Percentiles rank a stretch among this genome's conserved stretches.
Evolutionary conservation across 2,797 vertebrate species (phyloP).

Genomic region (Onychomys torridus): DNA sequence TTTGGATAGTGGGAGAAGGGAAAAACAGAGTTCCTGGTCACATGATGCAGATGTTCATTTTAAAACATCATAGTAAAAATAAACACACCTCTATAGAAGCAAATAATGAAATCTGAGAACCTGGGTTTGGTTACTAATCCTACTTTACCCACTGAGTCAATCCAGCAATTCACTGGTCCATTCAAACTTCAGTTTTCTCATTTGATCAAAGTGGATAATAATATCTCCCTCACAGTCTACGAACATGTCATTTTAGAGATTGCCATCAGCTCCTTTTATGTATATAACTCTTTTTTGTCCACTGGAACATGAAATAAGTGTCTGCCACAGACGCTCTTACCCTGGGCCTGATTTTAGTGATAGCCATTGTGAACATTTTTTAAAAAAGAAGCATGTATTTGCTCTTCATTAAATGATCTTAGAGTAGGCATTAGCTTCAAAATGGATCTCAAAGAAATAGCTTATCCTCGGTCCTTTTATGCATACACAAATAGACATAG

Average conservation of each 20-base stretch:
- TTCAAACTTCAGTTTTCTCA: background rate
- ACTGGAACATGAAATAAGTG: background rate
- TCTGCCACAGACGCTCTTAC: background rate
- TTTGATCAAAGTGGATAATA: background rate
- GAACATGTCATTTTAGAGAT: background rate
- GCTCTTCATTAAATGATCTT: background rate
- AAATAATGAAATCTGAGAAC: background rate
- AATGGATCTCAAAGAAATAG: background rate
- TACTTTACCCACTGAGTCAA: background rate
- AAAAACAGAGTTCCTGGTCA: background rate
- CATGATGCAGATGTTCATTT: background rate
- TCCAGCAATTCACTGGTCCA: background rate
- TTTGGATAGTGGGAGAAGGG: background rate
- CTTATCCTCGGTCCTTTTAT: background rate
- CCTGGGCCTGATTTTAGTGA: background rate
- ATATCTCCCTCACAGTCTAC: background rate
- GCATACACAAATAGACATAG: background rate
- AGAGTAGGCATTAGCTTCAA: background rate
- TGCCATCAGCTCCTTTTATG: background rate
- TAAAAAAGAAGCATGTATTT: background rate
- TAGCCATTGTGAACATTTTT: background rate
- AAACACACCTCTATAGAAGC: constrained; percentile 9
- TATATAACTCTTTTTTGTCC: background rate
- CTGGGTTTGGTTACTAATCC: background rate
- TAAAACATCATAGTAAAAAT: background rate